Evolutionary conservation across 1,140 invertebrate species (phyloP), one percentile per base, ranked within the genome.

Genomic region (Oreohelix idahoensis): DNA sequence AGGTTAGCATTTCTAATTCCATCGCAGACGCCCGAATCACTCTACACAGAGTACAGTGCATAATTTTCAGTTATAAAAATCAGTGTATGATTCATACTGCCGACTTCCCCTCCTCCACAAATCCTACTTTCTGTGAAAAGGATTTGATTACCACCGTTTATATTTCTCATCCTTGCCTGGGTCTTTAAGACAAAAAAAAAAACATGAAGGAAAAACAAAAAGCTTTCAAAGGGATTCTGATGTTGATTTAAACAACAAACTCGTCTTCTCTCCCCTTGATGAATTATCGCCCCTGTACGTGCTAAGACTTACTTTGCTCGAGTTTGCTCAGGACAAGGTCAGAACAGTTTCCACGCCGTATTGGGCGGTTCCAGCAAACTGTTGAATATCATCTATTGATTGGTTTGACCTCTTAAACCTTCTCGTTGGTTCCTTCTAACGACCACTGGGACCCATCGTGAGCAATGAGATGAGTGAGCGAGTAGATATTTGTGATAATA

Each of bases 311-410:
- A 66, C 32, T 32, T 66, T 5, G 63, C n/a, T 8, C 17, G 63
- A 66, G 63, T 66, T 66, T 66, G 63, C 32, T 66, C 63, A 29
- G 5, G 4, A 23, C 63, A 8, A 66, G 63, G 29, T 66, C 63
- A 66, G 1, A 23, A 66, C n/a, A 66, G n/a, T 66, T 66, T 66
- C 63, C 29, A 32, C 63, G 63, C 63, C 63, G 63, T 66, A 66
- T 66, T 66, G 63, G n/a, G 2, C 63, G 29, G n/a, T 2, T 32
- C n/a, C 11, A 5, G 29, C 63, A 29, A 66, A 66, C 63, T 66
- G 63, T 66, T 66, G 63, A 66, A 66, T 66, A 66, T 66, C 63
- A 66, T 66, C n/a, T 66, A 66, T 66, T 66, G 63, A 66, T 66
- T 66, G 32, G 63, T 66, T 66, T 32, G 63, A 66, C 63, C 63